Conservation (phyloP, 2,113 vertebrate species). For the Rhynchopsitta pachyrhyncha region DNA sequence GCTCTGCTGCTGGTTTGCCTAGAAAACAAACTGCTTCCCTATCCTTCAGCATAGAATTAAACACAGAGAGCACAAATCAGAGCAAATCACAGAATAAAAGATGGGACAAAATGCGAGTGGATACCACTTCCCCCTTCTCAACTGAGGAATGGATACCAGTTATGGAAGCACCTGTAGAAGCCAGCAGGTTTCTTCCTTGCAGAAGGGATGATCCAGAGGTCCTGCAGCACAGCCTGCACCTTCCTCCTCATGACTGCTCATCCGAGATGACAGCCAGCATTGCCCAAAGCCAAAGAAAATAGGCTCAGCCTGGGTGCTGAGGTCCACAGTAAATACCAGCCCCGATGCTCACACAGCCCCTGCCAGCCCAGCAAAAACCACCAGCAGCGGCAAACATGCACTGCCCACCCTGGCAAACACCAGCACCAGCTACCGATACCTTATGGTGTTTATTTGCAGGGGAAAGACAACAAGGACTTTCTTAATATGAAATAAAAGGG, state of each 20-base stretch:
- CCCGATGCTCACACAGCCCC: neutral
- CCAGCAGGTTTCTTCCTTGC: neutral
- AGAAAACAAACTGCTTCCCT: neutral
- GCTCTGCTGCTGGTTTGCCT: neutral
- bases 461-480: neutral
- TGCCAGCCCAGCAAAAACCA: neutral
- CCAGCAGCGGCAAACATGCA: rapidly evolving
- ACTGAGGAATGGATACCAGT: rapidly evolving
- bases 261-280: rapidly evolving
- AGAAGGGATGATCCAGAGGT: neutral
- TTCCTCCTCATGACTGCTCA: rapidly evolving
- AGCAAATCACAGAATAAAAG: neutral
- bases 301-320: neutral
- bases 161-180: neutral
- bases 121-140: rapidly evolving
- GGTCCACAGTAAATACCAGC: neutral
- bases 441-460: rapidly evolving
- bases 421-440: neutral
- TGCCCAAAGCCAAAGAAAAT: neutral
- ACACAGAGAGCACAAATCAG: neutral
- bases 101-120: rapidly evolving
- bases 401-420: neutral
- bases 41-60: neutral
- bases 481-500: neutral
- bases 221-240: neutral